Evolutionary conservation across 2,888 invertebrate genomes (phyloP), one percentile per base, ranked within the genome.

Genomic region (Cartodere bifasciata): DNA sequence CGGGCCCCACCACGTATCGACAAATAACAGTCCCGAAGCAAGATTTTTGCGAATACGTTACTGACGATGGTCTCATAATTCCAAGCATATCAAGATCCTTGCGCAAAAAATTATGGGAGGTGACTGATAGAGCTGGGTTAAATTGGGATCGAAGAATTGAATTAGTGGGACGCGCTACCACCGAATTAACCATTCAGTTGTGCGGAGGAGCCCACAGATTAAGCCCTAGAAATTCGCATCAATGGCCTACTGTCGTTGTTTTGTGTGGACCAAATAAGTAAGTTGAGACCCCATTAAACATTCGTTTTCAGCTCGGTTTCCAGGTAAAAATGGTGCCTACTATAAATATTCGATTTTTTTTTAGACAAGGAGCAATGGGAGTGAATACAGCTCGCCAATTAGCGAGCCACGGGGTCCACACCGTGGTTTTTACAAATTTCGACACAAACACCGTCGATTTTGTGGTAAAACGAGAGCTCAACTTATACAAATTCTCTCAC

Each of bases 191-290:
- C 37, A 68, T 86, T 7, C 78, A 82, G 44, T 64, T 91, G 29
- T 63, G 85, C 34, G 91, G 91, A 22, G 90, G 91, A 29, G 80
- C 77, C 20, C 78, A 86, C 47, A 67, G 88, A 31, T 65, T 90
- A 33, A 85, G 82, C 53, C 80, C 87, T 25, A 75, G 80, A 48
- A 91, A 91, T 60, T 76, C 77, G 38, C 91, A 91, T 63, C 91
- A 91, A 62, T 72, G 76, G 68, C 90, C 90, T 31, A 72, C 72
- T 26, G 83, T 85, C 28, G 80, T 79, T 32, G 74, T 82, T 37
- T 65, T 88, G 47, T 75, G 74, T 44, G 75, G 75, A 28, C 68
- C 78, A 16, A 77, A 82, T 57, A 65, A 66, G 50, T 67, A 67
- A 50, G 52, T 40, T 32, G n/a, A n/a, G n/a, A n/a, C n/a, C n/a